These are phyloP conservation scores for Spisula solida DNA, from an alignment of 2,888 invertebrate genomes.

Conservation along the genomic window DNA sequence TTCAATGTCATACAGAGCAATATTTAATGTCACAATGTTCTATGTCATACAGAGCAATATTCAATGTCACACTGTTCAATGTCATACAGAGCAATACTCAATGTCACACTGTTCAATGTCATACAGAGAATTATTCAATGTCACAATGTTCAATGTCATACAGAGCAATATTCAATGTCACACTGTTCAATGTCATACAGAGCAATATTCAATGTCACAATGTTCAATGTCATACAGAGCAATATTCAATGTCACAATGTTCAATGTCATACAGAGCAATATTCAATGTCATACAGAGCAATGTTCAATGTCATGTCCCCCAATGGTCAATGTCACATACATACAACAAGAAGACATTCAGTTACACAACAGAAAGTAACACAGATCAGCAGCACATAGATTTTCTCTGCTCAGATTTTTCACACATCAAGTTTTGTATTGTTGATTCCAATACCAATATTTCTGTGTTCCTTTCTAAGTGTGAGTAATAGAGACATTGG, in stretches of 20 bases:
- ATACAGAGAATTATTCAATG: background rate
- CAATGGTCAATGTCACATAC: background rate
- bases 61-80: background rate
- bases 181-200: too few species aligned
- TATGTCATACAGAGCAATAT: too few species aligned
- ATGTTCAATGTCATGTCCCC: background rate
- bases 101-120: background rate
- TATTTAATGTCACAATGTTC: too few species aligned
- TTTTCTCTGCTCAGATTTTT: conserved; percentile 10
- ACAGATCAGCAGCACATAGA: background rate
- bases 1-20: too few species aligned
- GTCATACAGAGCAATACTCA: background rate
- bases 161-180: background rate
- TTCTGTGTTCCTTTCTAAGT: conserved; percentile 16
- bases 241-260: too few species aligned
- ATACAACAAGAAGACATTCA: background rate
- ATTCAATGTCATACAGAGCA: background rate
- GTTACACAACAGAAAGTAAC: background rate
- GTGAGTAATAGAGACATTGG: conserved; percentile 10
- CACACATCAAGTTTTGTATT: conserved; percentile 19
- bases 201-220: background rate
- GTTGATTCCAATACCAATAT: conserved; percentile 26
- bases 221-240: too few species aligned
- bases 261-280: too few species aligned
- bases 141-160: background rate